A percentile compares a stretch with the other conserved stretches of the same genome.
Evolutionary conservation across 64 coral and sea anemone species (phyloP).

Genomic region (Acropora tenuis): DNA sequence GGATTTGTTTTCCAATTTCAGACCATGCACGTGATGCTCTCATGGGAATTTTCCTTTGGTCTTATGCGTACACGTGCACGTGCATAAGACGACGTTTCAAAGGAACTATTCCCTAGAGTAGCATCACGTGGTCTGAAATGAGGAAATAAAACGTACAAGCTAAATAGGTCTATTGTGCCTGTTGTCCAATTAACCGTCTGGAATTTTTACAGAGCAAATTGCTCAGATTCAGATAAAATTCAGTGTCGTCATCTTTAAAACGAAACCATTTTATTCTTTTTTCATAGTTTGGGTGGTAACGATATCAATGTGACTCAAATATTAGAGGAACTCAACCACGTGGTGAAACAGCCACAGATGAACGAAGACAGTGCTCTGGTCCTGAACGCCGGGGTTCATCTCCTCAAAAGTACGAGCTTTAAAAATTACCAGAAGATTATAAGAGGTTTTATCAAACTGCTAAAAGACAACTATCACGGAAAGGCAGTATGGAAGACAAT

Average conservation of each 20-base stretch:
- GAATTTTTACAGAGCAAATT: too few species aligned
- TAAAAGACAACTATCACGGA: constrained; percentile 62
- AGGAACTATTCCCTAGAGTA: too few species aligned
- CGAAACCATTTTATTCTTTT: not conserved
- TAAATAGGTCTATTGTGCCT: too few species aligned
- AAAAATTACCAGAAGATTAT: constrained; percentile 75
- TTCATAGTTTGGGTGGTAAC: constrained; percentile 61
- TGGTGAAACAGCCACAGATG: constrained; percentile 75
- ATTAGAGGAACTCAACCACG: constrained; percentile 63
- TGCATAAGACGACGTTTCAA: too few species aligned
- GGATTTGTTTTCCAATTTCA: too few species aligned
- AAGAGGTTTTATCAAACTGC: constrained; percentile 64
- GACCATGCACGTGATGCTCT: too few species aligned
- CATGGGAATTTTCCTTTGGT: too few species aligned
- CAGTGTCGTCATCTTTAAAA: not conserved
- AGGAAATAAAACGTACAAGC: too few species aligned
- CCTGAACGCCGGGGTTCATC: constrained; percentile 80
- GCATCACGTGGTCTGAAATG: too few species aligned
- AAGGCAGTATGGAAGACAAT: constrained; percentile 89
- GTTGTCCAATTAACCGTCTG: too few species aligned
- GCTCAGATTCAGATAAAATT: too few species aligned
- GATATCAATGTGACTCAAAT: constrained; percentile 65
- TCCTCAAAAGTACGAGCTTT: constrained; percentile 83
- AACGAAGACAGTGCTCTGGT: constrained; percentile 72
- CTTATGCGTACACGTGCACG: too few species aligned